A percentile compares a stretch with the other conserved stretches of the same genome.
Evolutionary conservation across 2,888 invertebrate genomes (phyloP).

Genomic region (Scaptomyza polygonia): DNA sequence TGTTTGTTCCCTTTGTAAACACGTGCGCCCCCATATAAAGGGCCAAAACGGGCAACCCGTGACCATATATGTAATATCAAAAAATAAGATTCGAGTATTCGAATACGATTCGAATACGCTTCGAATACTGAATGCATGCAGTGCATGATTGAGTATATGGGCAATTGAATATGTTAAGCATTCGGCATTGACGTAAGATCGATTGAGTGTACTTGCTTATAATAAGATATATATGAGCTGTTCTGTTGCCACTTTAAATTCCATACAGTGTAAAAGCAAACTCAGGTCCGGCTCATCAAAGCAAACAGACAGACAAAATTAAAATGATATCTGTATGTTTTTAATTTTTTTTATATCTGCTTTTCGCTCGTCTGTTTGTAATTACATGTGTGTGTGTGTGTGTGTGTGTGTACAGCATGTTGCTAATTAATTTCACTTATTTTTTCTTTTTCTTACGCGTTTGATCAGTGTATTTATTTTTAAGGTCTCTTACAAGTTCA

Average conservation of each 20-base stretch:
- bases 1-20: constrained; percentile 20
- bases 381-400: constrained; percentile 60
- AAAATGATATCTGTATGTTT: constrained; percentile 59
- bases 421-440: constrained; percentile 71
- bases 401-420: constrained; percentile 51
- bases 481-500: constrained; percentile 72
- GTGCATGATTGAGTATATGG: constrained; percentile 30
- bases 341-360: constrained; percentile 41
- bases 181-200: constrained; percentile 64
- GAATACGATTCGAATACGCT: constrained; percentile 1
- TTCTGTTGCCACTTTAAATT: constrained; percentile 62
- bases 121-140: constrained; percentile 28
- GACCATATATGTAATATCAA: constrained; percentile 42
- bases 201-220: constrained; percentile 50
- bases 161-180: constrained; percentile 43
- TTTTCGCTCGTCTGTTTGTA: constrained; percentile 57
- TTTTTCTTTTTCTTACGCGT: constrained; percentile 40
- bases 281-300: constrained; percentile 31
- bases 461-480: constrained; percentile 55
- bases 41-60: constrained; percentile 20
- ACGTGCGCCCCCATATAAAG: constrained; percentile 40
- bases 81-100: constrained; percentile 20
- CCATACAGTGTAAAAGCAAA: constrained; percentile 41
- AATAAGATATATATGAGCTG: constrained; percentile 32
- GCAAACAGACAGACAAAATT: constrained; percentile 20